Base-by-base conservation (phyloP, 2,797 vertebrate species). In the Danio kyathit region DNA sequence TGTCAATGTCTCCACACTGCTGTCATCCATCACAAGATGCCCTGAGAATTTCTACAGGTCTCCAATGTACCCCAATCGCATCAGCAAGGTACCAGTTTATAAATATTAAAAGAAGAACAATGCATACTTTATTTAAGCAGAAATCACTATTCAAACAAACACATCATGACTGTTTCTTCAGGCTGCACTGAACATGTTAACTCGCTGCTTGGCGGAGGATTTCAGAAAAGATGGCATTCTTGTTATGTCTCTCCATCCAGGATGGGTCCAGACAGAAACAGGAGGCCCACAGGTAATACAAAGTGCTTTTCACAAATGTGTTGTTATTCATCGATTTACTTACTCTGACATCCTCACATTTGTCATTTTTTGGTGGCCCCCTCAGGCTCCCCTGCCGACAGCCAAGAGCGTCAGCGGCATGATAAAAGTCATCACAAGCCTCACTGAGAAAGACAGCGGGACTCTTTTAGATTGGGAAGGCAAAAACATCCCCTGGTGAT, bases 51-150 rank as follows among this genome's bases (percentile, higher is more conserved):
- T 93, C 61, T 3, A 0, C 8, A 0, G 0, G 0, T 86, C 86
- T 1, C 90, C 85, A 14, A 88, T 90, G 86, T 89, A 94, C 71
- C 81, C 94, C 4, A 95, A 95, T 44, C 90, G 93, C 72, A 86
- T 85, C 85, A 95, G 94, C 90, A 96, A 95, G 94, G 95, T 95
- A 89, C 12, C 11, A 0, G 12, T 54, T 8, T n/a, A 38, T 7
- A 3, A 29, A 29, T 6, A 29, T 29, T 29, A 29, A 29, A 29
- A 29, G 3, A 29, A 29, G 29, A 29, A 29, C 29, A 29, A 29
- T 29, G 29, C 29, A 29, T 3, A 29, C 29, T 1, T 12, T 40
- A 8, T 60, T 61, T 48, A 54, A 51, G 11, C 40, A 0, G 9
- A 41, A 6, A 73, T 54, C 7, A 44, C 29, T 19, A 72, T 71